Evolutionary conservation across 2,797 vertebrate species (phyloP).

Genomic region (Mareca strepera): DNA sequence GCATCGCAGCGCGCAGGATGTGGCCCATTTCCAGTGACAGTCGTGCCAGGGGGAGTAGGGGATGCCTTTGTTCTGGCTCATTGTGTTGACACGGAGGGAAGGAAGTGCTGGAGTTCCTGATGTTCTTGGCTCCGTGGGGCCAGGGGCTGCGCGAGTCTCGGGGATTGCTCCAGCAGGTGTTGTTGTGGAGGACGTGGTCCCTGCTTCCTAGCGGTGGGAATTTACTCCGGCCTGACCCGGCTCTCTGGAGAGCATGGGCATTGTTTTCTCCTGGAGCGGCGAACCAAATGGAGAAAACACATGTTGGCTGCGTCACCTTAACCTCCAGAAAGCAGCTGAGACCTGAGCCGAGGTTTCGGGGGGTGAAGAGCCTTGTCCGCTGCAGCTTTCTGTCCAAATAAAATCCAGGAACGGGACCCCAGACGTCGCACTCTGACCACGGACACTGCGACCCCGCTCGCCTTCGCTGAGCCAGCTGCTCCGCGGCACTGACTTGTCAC

Average conservation of each 20-base stretch:
- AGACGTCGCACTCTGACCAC: neutral
- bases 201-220: neutral
- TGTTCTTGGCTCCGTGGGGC: slow-evolving; percentile 59
- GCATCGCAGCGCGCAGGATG: slow-evolving; percentile 60
- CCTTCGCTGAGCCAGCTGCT: neutral
- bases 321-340: neutral
- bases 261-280: slow-evolving; percentile 38
- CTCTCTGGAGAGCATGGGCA: neutral
- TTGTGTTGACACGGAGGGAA: slow-evolving; percentile 78
- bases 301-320: neutral
- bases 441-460: rapidly evolving
- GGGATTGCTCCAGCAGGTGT: slow-evolving; percentile 74
- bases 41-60: slow-evolving; percentile 44
- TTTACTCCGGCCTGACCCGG: neutral
- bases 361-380: neutral
- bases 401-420: neutral
- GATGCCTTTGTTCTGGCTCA: slow-evolving; percentile 77
- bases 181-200: slow-evolving; percentile 63
- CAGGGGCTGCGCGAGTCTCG: slow-evolving; percentile 47
- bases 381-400: neutral
- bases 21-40: slow-evolving; percentile 58
- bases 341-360: neutral
- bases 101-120: slow-evolving; percentile 75
- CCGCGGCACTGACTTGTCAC: neutral
- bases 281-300: slow-evolving; percentile 38